Conservation (phyloP, 2,797 vertebrate species). For the Hippoglossus hippoglossus region DNA sequence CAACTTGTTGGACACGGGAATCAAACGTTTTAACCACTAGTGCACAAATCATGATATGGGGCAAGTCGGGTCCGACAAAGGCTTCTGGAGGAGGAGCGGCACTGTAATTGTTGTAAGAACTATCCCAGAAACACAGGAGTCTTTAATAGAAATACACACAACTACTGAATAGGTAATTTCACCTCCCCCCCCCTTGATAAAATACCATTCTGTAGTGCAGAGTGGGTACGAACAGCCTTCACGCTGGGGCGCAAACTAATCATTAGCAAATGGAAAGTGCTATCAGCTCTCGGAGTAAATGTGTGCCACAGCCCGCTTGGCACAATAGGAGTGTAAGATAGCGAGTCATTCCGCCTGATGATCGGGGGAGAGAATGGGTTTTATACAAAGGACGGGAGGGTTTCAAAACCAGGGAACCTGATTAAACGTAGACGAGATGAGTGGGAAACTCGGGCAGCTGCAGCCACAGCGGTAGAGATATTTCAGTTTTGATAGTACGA, state of each 20-base stretch:
- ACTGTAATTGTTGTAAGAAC: slow-evolving; percentile 3
- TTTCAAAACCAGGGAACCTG: slow-evolving; percentile 27
- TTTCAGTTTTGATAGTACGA: not conserved
- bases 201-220: slow-evolving; percentile 42
- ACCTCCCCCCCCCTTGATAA: slow-evolving; percentile 33
- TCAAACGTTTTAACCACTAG: not conserved
- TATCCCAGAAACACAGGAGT: slow-evolving; percentile 24
- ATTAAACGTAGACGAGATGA: slow-evolving; percentile 36
- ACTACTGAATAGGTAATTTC: slow-evolving; percentile 10
- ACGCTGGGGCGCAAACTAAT: slow-evolving; percentile 41
- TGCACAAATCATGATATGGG: too few species aligned
- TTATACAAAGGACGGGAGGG: slow-evolving; percentile 35
- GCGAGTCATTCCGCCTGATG: slow-evolving; percentile 37
- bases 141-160: slow-evolving; percentile 41
- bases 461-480: not conserved
- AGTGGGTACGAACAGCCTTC: slow-evolving; percentile 51
- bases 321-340: slow-evolving; percentile 45
- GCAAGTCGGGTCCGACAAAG: too few species aligned
- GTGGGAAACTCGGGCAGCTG: slow-evolving; percentile 5
- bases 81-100: too few species aligned
- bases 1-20: not conserved
- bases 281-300: slow-evolving; percentile 51
- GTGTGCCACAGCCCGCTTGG: slow-evolving; percentile 34
- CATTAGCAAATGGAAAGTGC: slow-evolving; percentile 64
- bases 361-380: slow-evolving; percentile 16